phyloP scores from a whole-genome alignment of 2,797 vertebrate genomes.

The Xiphorhynchus erythropygius region DNA sequence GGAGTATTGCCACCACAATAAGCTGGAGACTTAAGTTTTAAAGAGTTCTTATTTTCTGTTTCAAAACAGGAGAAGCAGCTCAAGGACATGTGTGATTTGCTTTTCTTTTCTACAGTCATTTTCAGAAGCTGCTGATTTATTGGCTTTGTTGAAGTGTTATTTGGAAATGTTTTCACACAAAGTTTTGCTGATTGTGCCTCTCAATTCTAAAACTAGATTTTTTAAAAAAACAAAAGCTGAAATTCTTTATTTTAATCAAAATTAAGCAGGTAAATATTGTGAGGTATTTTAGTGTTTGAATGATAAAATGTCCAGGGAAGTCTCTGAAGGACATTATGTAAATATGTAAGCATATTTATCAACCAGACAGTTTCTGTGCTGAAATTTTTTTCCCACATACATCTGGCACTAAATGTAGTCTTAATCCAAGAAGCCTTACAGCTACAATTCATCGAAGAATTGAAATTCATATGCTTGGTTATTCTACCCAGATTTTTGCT shows the following conservation, averaged over 20 bases:
- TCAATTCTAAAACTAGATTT: neutral
- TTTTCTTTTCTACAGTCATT: neutral
- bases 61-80: neutral
- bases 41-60: conserved; percentile 18
- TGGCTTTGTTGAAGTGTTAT: neutral
- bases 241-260: neutral
- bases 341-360: neutral
- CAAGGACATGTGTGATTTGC: neutral
- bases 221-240: neutral
- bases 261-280: neutral
- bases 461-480: neutral
- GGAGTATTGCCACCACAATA: neutral
- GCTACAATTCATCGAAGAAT: neutral
- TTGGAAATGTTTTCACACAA: neutral
- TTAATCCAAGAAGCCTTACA: neutral
- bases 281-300: neutral
- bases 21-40: conserved; percentile 46
- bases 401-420: neutral
- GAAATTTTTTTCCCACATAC: neutral
- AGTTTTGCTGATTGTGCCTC: conserved; percentile 7
- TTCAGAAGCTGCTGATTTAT: conserved; percentile 10
- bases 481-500: neutral
- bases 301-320: neutral
- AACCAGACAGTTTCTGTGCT: neutral
- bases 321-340: neutral